Base-by-base conservation (phyloP, 2,888 invertebrate species). In the Cylloceria caligata region DNA sequence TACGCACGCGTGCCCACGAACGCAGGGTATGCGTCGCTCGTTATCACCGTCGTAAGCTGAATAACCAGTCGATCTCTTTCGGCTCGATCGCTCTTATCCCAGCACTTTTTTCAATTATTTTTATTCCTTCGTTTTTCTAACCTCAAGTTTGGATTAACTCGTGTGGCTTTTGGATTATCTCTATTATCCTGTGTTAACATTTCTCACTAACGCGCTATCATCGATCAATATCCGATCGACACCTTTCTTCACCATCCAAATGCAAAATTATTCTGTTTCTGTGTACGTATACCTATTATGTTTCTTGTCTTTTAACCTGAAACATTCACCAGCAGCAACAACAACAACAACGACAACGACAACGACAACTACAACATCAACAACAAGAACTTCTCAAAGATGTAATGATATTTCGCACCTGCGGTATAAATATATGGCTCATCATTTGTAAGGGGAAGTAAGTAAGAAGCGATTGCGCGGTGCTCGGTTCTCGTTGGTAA, bases 11-110 rank as follows among this genome's bases (percentile, higher is more conserved):
- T 60, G 62, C 64, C 42, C 69, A 62, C 69, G 45, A 74, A 69
- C 74, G 30, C n/a, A 81, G 88, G 86, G 87, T 84, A 86, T 83
- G 73, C 83, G 86, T 85, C 80, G 88, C 87, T 87, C 90, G 86
- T 91, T 88, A 89, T 91, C 89, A 90, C 86, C 87, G 88, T 86
- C 87, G 83, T 76, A 84, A 81, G 82, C 49, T 73, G 49, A 47
- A 64, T 77, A 81, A 80, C 67, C 72, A 79, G 84, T 55, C 67
- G 73, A 68, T 36, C 68, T 52, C 34, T 52, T 7, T 36, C 68
- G 7, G 36, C 36, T 62, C 60, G 36, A 62, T 34, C 11, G 0
- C 19, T 62, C 34, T 34, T 30, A 16, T 24, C 52, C 11, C 24
- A 21, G 24, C 21, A 13, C 5, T 45, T 45, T 45, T 45, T 42